A percentile compares a stretch with the other conserved stretches of the same genome.
These are phyloP conservation scores for Metaphire vulgaris DNA, from an alignment of 1,140 invertebrate genomes.

Conservation along the genomic window DNA sequence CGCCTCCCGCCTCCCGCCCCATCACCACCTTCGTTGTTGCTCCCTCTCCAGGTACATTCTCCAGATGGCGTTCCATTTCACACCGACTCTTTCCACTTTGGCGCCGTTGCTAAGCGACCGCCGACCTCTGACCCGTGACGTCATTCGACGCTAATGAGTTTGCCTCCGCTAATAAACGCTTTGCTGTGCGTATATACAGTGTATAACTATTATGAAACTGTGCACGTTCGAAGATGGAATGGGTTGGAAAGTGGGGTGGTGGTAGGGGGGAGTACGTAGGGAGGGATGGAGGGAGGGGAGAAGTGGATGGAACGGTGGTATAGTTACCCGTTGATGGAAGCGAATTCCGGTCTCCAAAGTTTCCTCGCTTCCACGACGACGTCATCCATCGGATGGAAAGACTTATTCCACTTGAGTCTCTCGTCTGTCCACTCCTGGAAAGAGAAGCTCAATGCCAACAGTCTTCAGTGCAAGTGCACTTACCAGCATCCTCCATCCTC, in stretches of 20 bases:
- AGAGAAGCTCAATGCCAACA: background rate
- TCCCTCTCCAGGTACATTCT: too few species aligned
- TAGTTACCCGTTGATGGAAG: conserved; percentile 30
- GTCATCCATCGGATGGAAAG: conserved; percentile 12
- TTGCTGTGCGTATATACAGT: too few species aligned
- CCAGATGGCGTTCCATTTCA: too few species aligned
- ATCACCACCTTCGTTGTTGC: too few species aligned
- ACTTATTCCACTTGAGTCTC: conserved; percentile 24
- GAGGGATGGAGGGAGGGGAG: background rate
- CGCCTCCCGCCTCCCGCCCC: too few species aligned
- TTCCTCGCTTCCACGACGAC: conserved; percentile 28
- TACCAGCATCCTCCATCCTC: background rate
- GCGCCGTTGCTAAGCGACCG: too few species aligned
- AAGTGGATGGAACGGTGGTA: background rate
- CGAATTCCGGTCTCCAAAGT: conserved; percentile 31
- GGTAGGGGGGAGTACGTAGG: background rate
- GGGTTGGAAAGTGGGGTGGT: background rate
- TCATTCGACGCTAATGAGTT: too few species aligned
- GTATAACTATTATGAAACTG: too few species aligned
- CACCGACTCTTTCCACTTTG: too few species aligned
- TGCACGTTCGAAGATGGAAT: too few species aligned
- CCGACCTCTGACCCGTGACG: too few species aligned
- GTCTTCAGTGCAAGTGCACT: background rate
- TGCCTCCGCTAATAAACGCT: too few species aligned
- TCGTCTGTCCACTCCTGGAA: conserved; percentile 30